Base-by-base conservation (phyloP, 1,140 invertebrate species). In the Caenorhabditis brenneri region DNA sequence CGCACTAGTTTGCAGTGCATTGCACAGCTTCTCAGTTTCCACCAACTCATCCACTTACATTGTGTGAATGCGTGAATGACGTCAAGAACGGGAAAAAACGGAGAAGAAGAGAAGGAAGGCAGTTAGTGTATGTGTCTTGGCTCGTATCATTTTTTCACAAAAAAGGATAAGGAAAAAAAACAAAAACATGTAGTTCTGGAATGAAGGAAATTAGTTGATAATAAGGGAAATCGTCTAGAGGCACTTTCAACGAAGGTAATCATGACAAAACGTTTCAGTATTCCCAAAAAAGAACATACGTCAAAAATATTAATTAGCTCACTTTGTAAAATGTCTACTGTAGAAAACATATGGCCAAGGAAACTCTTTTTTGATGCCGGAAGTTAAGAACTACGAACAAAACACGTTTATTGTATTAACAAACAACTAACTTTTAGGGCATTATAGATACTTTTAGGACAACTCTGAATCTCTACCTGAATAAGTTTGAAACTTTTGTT, bases 21-120 rank as follows among this genome's bases (percentile, higher is more conserved):
- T 42, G 39, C 39, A 51, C 53, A 42, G 65, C 65, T 74, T 74
- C 65, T 74, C 36, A 74, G 65, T 42, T 65, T 42, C 65, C 65
- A 74, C 33, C 65, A 74, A 74, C 65, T 74, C 36, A 74, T 74
- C 65, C 65, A 74, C 65, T 74, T 74, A 74, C 65, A 74, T 74
- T 74, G 65, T 74, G 65, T 74, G 65, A 74, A 74, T 74, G 36
- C 65, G 65, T 74, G 65, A 74, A 42, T 74, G 65, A 74, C 65
- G 65, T 74, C 65, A 74, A 42, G 65, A 74, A 74, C 65, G 65
- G 65, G 65, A 36, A 74, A 74, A 74, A 42, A 22, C 31, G 19
- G 31, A 36, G 36, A 42, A 42, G 36, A 42, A 74, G 29, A 42
- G 15, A n/a, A 42, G 9, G 27, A 42, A 74, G 36, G 65, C 36